Evolutionary conservation across 1,140 invertebrate species (phyloP).

Genomic region (Hormaphis cornu): DNA sequence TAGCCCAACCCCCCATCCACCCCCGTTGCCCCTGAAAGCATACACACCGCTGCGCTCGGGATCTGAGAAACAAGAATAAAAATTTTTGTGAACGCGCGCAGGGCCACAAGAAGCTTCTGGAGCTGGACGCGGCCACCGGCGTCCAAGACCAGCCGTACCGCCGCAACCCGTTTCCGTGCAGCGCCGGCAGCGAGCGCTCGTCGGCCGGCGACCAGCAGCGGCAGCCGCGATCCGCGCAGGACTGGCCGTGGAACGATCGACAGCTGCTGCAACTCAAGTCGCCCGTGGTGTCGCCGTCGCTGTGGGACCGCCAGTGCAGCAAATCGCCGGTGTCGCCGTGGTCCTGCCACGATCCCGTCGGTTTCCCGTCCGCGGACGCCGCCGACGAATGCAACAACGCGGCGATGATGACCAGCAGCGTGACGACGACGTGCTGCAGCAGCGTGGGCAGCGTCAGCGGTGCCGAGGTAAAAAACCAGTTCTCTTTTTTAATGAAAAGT

Average conservation of each 20-base stretch:
- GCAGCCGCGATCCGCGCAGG: neutral
- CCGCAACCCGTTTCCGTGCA: too few species aligned
- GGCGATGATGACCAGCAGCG: neutral
- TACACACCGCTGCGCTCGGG: too few species aligned
- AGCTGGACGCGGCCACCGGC: neutral
- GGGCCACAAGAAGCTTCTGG: constrained; percentile 6
- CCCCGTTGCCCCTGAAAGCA: too few species aligned
- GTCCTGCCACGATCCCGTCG: neutral
- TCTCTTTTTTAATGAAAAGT: neutral
- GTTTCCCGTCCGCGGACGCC: neutral
- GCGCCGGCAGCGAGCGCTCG: neutral
- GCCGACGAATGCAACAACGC: neutral
- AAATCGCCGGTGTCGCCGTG: neutral
- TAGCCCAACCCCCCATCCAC: too few species aligned
- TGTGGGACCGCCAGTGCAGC: neutral
- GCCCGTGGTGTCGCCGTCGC: neutral
- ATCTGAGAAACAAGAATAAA: too few species aligned
- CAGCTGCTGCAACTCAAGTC: neutral
- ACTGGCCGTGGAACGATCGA: constrained; percentile 6
- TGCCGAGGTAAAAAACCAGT: neutral
- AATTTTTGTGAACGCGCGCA: too few species aligned
- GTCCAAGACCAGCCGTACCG: neutral
- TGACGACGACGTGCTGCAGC: neutral
- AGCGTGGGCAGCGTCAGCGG: neutral
- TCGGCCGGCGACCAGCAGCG: too few species aligned